Evolutionary conservation across 2,797 vertebrate genomes (phyloP), one percentile per base, ranked within the genome.

Genomic region (Macroramphosus scolopax): DNA sequence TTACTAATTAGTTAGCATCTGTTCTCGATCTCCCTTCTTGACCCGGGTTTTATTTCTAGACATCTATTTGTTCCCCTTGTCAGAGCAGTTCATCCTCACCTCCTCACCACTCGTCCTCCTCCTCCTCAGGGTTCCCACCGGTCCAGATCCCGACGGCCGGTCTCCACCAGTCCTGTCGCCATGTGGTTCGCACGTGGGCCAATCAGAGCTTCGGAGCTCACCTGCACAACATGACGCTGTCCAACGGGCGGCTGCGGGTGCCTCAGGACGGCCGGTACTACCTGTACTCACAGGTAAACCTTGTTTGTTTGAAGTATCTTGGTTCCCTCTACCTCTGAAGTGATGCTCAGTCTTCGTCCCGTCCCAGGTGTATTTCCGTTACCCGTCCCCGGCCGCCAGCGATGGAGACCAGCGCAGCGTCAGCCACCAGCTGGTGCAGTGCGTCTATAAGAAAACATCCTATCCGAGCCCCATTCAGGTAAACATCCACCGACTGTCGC

Each of bases 201-300:
- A 90, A 90, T 60, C 67, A 87, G 75, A 89, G 90, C 74, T 89
- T 92, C 2, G 91, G 90, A 1, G 87, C 92, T 2, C 92, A 95
- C 68, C 84, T 95, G 51, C 91, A 92, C 83, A 93, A 94, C 89
- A 89, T 96, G 89, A 89, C 83, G 0, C 89, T 94, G 83, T 69
- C 51, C 24, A 90, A 89, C 0, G 92, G 93, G 30, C 89, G 83
- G 45, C 91, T 96, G 48, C 88, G 84, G 0, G 88, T 93, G 35
- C 87, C 89, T 51, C 91, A 92, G 69, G 88, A 91, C 0, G 94
- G 94, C 46, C 91, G 91, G 31, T 95, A 96, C 88, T 96, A 95
- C 63, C 72, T 95, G 68, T 96, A 95, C 62, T 89, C 92, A 0
- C 92, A 92, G 88, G 87, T 87, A 6, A 3, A 1, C 15, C n/a